phyloP scores from a whole-genome alignment of 1,140 invertebrate species.

The Panagrolaimus sp. region DNA sequence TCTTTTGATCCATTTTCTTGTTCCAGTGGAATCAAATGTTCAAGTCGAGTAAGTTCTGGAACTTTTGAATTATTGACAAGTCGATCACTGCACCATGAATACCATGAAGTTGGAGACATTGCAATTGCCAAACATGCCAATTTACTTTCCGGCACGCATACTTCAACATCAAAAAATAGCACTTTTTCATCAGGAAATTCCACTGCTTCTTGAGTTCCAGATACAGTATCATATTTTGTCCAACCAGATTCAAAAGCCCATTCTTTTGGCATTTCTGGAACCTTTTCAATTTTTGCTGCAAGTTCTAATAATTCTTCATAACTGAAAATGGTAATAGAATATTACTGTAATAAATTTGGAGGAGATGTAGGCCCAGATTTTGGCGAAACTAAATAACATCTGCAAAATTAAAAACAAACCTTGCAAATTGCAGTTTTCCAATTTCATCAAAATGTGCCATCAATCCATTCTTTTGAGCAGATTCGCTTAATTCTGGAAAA shows the following conservation, averaged over 20 bases:
- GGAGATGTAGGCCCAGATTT: no score
- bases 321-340: constrained; percentile 53
- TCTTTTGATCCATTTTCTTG: constrained; percentile 64
- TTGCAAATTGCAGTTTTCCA: constrained; percentile 69
- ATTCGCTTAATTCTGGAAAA: constrained; percentile 43
- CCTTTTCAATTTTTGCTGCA: constrained; percentile 62
- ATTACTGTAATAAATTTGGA: not conserved
- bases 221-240: constrained; percentile 71
- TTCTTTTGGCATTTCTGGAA: constrained; percentile 66
- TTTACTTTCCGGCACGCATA: constrained; percentile 75
- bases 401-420: constrained; percentile 11
- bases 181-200: constrained; percentile 68
- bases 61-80: constrained; percentile 57
- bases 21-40: constrained; percentile 81
- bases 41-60: constrained; percentile 53
- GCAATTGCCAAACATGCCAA: constrained; percentile 84
- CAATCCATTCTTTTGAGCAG: constrained; percentile 71
- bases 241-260: constrained; percentile 73
- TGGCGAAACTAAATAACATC: no score
- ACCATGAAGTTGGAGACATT: constrained; percentile 79
- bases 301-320: constrained; percentile 69
- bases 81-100: constrained; percentile 68
- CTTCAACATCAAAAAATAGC: constrained; percentile 91
- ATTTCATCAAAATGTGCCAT: constrained; percentile 82
- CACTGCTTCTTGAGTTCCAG: constrained; percentile 33